A percentile compares a stretch with the other conserved stretches of the same genome.
These are phyloP conservation scores for Uropsilus gracilis DNA, from an alignment of 2,113 vertebrate genomes.

Conservation along the genomic window DNA sequence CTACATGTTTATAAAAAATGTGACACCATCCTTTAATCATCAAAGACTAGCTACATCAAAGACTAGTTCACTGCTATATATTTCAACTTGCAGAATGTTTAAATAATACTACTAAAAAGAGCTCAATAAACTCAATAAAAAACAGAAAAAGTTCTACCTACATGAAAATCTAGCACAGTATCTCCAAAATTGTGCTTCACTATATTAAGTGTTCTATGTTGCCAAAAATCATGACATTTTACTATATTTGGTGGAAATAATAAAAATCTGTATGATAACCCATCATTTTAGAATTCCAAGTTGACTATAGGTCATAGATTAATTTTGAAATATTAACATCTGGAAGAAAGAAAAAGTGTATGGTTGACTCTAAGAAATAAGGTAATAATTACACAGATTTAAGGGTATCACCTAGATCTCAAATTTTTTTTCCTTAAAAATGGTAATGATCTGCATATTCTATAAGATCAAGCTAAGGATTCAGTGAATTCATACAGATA, in stretches of 20 bases:
- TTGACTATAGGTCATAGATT: neutral
- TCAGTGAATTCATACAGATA: neutral
- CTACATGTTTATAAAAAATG: conserved; percentile 41
- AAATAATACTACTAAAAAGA: conserved; percentile 4
- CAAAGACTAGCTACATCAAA: conserved; percentile 7
- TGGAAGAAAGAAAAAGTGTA: neutral
- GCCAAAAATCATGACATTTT: neutral
- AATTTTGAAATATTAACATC: conserved; percentile 12
- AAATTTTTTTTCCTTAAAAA: neutral
- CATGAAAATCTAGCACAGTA: conserved; percentile 10
- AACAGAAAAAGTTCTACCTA: neutral
- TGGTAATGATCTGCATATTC: neutral
- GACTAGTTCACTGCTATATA: neutral
- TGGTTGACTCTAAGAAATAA: neutral
- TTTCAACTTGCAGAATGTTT: neutral
- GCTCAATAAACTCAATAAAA: conserved; percentile 43
- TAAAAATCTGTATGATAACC: neutral
- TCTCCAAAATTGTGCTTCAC: neutral
- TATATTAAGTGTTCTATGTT: neutral
- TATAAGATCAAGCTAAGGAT: neutral
- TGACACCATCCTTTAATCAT: conserved; percentile 1
- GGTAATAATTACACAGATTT: neutral
- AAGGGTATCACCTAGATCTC: neutral
- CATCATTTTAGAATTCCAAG: neutral
- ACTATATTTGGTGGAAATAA: neutral